Base-by-base conservation (phyloP, 2,113 vertebrate species). In the Malurus elegans region DNA sequence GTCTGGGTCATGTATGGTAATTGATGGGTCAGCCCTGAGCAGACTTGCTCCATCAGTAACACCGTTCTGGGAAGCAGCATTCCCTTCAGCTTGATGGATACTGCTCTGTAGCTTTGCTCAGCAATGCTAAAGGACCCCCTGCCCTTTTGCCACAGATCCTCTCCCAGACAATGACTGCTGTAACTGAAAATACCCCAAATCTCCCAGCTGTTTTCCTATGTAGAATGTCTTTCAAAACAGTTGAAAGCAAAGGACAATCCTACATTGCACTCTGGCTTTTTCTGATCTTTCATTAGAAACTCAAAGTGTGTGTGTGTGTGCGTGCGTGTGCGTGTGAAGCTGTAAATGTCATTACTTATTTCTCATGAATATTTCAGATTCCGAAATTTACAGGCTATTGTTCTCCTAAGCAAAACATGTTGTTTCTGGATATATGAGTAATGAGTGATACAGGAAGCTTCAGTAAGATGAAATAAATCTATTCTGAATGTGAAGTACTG, bases 361-460 rank as follows among this genome's bases (percentile, higher is more conserved):
- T 92, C 83, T 97, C 86, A 89, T 90, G 21, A 93, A 89, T 95
- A 95, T 95, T 95, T 96, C 91, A 89, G 61, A 60, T 87, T 91
- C 53, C 34, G 31, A 92, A 96, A 92, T 95, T 81, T 95, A 75
- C 80, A 79, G 69, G 44, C 91, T 95, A 74, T 93, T 96, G 88
- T 96, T 92, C 86, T 91, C 91, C 24, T 56, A 73, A 93, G 91
- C 36, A 88, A 95, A 97, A 85, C 26, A 79, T 54, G 47, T 90
- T 80, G 72, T 57, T 96, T 95, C 76, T 90, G 64, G 64, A 51
- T 94, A 90, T n/a, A 51, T 88, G 79, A 80, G 60, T 84, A 64
- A 83, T 54, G 75, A 95, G 29, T 29, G 42, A 62, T 50, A 70
- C 29, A 73, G 71, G 66, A 72, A 85, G 16, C 48, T 18, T 94